These are phyloP conservation scores for Myiothlypis chrysogaster DNA, from an alignment of 2,797 vertebrate genomes.

Conservation along the genomic window DNA sequence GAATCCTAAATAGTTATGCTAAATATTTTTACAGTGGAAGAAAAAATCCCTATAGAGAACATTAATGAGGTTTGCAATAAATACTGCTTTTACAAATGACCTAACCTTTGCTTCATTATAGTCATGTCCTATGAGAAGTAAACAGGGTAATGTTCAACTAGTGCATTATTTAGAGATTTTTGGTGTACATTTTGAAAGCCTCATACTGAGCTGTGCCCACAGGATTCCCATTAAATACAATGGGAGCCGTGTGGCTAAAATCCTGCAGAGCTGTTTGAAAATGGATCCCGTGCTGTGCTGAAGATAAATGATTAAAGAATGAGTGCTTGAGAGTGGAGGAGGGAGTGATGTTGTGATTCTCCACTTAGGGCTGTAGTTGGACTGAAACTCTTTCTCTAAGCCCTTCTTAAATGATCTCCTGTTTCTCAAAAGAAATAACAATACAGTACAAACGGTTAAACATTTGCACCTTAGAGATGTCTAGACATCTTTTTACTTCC, in stretches of 20 bases:
- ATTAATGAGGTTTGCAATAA: neutral
- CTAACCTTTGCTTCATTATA: conserved; percentile 18
- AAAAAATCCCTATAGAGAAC: neutral
- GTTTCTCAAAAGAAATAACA: neutral
- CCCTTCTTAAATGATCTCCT: neutral
- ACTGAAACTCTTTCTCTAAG: neutral
- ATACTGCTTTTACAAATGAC: neutral
- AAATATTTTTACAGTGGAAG: neutral
- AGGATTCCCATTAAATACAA: conserved; percentile 66
- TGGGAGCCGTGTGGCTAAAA: conserved; percentile 48
- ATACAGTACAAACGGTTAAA: neutral
- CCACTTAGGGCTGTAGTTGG: neutral
- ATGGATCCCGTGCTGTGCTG: conserved; percentile 51
- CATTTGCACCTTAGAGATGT: neutral
- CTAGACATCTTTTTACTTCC: neutral
- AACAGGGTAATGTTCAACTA: conserved; percentile 40
- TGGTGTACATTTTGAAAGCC: conserved; percentile 46
- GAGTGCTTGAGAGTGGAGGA: conserved; percentile 17
- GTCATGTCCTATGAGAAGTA: neutral
- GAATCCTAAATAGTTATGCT: neutral
- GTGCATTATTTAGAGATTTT: conserved; percentile 64
- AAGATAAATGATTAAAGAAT: conserved; percentile 54
- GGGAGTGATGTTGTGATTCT: conserved; percentile 4
- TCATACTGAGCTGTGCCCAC: conserved; percentile 11
- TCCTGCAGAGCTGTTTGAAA: conserved; percentile 44